Base-by-base conservation (phyloP, 2,797 vertebrate genomes). In the Capromys pilorides region DNA sequence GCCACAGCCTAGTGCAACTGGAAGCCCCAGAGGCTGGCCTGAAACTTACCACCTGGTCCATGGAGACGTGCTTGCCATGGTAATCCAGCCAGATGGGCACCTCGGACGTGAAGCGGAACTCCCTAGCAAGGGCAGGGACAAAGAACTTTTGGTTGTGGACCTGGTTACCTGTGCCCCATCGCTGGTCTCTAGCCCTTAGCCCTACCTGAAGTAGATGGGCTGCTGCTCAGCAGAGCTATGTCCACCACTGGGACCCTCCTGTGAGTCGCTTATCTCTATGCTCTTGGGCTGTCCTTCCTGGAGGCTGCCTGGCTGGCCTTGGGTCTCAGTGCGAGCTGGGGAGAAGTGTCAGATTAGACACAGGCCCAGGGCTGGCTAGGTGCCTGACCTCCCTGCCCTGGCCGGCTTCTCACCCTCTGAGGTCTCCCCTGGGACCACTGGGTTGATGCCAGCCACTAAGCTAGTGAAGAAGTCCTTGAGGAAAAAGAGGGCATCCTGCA, bases 61-160 rank as follows among this genome's bases (percentile, higher is more conserved):
- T 99, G 71, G 98, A 98, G 8, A 99, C 98, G 62, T 99, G 99
- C 96, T 99, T 99, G 96, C 99, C 99, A 0, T 99, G 99, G 95
- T 99, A 99, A 97, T 99, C 99, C 93, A 99, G 98, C 99, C 99
- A 99, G 97, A 99, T 99, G 97, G 99, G 99, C 97, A 99, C 99
- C 98, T 99, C 99, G 0, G 99, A 99, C 1, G 99, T 99, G 97
- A 99, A 99, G 85, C 99, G 99, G 95, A 99, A 99, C 98, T 99
- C 99, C 97, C 99, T 99, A 95, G 12, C 0, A 80, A 83, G 89
- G 51, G 9, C 12, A 18, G 93, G 41, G 62, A 22, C 10, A 21
- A 77, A 12, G 67, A 22, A 14, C 36, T 79, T 57, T 18, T 28
- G 77, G 45, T 64, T n/a, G 24, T 61, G 0, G 10, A 28, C 69